Conservation (phyloP, 2,113 vertebrate species). For the Seriola aureovittata region DNA sequence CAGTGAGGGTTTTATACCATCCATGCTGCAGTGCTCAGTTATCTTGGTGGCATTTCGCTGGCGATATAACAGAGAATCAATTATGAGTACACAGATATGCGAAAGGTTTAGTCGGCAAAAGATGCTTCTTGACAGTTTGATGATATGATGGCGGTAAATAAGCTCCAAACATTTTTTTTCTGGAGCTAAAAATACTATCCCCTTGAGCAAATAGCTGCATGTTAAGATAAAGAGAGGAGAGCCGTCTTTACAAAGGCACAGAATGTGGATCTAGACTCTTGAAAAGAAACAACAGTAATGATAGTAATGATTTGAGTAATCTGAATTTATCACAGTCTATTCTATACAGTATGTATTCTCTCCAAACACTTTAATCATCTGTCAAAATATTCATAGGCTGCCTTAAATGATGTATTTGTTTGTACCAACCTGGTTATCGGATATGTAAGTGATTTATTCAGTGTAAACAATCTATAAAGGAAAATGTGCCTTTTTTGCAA, state of each 20-base stretch:
- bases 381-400: slow-evolving; percentile 10
- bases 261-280: slow-evolving; percentile 65
- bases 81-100: slow-evolving; percentile 84
- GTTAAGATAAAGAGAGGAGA: slow-evolving; percentile 75
- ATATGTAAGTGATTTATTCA: not conserved
- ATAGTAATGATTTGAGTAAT: slow-evolving; percentile 56
- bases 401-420: not conserved
- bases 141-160: slow-evolving; percentile 83
- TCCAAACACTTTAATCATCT: not conserved
- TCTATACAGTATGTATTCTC: not conserved
- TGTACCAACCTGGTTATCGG: not conserved
- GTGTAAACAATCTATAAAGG: not conserved
- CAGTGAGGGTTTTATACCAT: slow-evolving; percentile 75
- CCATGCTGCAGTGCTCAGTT: slow-evolving; percentile 71
- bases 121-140: slow-evolving; percentile 82
- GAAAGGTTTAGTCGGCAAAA: slow-evolving; percentile 82
- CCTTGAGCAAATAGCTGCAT: slow-evolving; percentile 76
- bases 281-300: slow-evolving; percentile 53
- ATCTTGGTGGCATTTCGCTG: slow-evolving; percentile 83
- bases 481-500: not conserved
- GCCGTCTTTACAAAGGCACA: slow-evolving; percentile 56
- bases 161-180: slow-evolving; percentile 62
- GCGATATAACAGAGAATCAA: slow-evolving; percentile 86
- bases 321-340: not conserved
- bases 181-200: slow-evolving; percentile 78